A percentile compares a stretch with the other conserved stretches of the same genome.
Evolutionary conservation across 2,888 invertebrate species (phyloP).

Genomic region (Nephrotoma appendiculata): DNA sequence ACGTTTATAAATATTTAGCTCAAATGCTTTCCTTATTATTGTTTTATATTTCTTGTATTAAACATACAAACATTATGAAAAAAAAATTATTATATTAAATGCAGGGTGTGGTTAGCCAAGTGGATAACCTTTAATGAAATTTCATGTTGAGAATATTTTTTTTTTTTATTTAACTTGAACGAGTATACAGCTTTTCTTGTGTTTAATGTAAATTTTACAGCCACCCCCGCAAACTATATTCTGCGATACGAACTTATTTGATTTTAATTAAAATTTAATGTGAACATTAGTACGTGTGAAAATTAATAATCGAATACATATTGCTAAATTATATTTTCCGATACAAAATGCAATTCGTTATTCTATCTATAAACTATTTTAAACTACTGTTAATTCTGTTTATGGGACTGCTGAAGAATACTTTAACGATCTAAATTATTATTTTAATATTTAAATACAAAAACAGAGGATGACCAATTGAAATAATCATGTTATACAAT

Average conservation of each 20-base stretch:
- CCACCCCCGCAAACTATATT: neutral
- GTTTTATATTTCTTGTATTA: neutral
- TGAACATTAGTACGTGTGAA: neutral
- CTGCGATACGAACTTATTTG: neutral
- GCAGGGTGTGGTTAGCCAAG: constrained; percentile 2
- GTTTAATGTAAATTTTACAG: neutral
- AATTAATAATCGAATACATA: neutral
- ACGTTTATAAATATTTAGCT: neutral
- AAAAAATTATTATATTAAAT: neutral
- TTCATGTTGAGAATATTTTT: neutral
- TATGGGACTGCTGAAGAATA: neutral
- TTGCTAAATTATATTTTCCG: neutral
- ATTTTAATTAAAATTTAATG: neutral
- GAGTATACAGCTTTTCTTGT: neutral
- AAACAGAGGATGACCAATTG: neutral
- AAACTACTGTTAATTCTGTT: neutral
- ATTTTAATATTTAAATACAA: neutral
- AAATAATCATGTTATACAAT: neutral
- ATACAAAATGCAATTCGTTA: neutral
- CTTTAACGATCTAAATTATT: neutral
- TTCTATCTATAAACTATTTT: neutral
- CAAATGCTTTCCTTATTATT: constrained; percentile 3
- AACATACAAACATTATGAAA: neutral
- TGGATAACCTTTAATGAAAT: constrained; percentile 2
- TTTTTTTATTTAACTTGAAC: neutral